Percentiles rank a stretch among this genome's conserved stretches.
Evolutionary conservation across 2,113 vertebrate genomes (phyloP).

Genomic region (Deroptyus accipitrinus): DNA sequence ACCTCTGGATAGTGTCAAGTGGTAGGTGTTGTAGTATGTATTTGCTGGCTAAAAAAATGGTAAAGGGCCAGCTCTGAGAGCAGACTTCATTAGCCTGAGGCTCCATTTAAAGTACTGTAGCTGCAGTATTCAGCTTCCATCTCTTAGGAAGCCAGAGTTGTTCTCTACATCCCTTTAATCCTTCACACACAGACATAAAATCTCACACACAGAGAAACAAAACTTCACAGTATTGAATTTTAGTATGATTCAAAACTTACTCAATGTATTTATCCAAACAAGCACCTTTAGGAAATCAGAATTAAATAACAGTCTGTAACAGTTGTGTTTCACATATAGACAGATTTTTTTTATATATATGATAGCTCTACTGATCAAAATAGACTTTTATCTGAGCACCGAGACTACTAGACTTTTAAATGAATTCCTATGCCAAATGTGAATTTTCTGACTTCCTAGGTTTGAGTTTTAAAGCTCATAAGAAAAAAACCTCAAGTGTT

Average conservation of each 20-base stretch:
- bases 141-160: neutral
- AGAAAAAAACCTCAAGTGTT: neutral
- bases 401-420: neutral
- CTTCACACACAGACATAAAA: neutral
- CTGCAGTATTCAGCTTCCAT: neutral
- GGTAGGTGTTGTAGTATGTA: neutral
- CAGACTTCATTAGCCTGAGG: neutral
- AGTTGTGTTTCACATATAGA: neutral
- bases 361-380: neutral
- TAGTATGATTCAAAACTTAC: neutral
- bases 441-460: neutral
- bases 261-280: neutral
- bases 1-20: neutral
- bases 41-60: neutral
- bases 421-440: neutral
- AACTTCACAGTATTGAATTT: neutral
- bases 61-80: neutral
- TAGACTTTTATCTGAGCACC: neutral
- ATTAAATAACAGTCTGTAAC: neutral
- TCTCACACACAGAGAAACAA: neutral
- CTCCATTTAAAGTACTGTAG: neutral
- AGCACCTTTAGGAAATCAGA: neutral
- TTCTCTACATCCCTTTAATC: neutral
- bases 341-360: neutral
- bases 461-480: neutral